Conservation (phyloP, 2,113 vertebrate species). For the Anseranas semipalmata region DNA sequence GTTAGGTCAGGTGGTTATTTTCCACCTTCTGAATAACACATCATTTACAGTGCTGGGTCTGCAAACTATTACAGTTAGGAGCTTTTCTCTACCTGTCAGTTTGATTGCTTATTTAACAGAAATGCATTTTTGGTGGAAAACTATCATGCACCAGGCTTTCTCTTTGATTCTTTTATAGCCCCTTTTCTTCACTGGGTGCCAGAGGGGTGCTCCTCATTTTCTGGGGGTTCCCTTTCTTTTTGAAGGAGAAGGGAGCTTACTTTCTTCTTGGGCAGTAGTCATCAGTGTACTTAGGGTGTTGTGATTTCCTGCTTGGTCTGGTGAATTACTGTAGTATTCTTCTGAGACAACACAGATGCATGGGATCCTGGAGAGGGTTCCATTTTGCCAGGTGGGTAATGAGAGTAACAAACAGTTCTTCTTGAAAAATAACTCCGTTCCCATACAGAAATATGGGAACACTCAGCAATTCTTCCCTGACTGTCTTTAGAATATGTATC, state of each 20-base stretch:
- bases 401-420: background rate
- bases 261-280: background rate
- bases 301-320: background rate
- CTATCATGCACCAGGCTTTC: background rate
- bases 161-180: background rate
- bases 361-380: background rate
- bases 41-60: background rate
- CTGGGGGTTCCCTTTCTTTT: background rate
- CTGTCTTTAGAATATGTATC: background rate
- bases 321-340: background rate
- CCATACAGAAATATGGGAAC: background rate
- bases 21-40: background rate
- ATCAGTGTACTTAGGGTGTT: background rate
- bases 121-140: background rate
- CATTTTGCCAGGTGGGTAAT: background rate
- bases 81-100: background rate
- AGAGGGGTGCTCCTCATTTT: background rate
- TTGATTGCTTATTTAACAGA: background rate
- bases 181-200: background rate
- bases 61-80: background rate
- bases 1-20: background rate
- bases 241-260: background rate
- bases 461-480: background rate
- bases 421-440: background rate
- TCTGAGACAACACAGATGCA: background rate